Percentiles rank a stretch among this genome's conserved stretches.
Conservation (phyloP, 2,888 invertebrate genomes). For the Synanthedon myopaeformis region DNA sequence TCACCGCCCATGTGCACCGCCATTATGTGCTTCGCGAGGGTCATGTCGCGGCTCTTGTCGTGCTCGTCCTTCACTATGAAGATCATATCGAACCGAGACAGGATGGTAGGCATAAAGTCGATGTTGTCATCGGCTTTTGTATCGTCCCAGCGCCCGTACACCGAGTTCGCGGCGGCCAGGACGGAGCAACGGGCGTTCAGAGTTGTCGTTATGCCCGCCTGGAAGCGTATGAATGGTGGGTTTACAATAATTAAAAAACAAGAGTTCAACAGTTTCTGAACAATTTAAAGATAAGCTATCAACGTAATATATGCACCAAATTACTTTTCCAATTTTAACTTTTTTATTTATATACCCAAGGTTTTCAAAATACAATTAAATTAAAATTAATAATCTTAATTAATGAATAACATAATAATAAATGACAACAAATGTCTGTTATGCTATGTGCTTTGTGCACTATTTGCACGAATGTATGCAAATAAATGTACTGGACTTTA, state of each 20-base stretch:
- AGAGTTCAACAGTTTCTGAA: neutral
- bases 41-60: constrained; percentile 88
- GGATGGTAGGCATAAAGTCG: constrained; percentile 99
- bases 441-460: no score
- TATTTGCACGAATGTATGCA: no score
- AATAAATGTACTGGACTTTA: no score
- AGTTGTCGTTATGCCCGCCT: constrained; percentile 98
- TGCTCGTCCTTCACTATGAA: constrained; percentile 99
- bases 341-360: no score
- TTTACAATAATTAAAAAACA: neutral
- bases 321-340: no score
- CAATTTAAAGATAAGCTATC: no score
- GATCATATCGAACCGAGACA: constrained; percentile 99
- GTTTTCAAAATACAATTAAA: no score
- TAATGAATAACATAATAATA: no score
- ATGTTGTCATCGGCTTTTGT: constrained; percentile 98
- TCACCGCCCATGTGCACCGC: constrained; percentile 91
- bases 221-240: constrained; percentile 6
- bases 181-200: constrained; percentile 98
- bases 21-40: constrained; percentile 96
- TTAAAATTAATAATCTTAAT: no score
- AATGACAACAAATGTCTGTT: no score
- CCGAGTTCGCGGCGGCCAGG: constrained; percentile 98
- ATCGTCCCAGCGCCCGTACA: constrained; percentile 99
- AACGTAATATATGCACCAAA: no score